A percentile compares a stretch with the other conserved stretches of the same genome.
Conservation (phyloP, 2,888 invertebrate species). For the Ormyrus labotus region DNA sequence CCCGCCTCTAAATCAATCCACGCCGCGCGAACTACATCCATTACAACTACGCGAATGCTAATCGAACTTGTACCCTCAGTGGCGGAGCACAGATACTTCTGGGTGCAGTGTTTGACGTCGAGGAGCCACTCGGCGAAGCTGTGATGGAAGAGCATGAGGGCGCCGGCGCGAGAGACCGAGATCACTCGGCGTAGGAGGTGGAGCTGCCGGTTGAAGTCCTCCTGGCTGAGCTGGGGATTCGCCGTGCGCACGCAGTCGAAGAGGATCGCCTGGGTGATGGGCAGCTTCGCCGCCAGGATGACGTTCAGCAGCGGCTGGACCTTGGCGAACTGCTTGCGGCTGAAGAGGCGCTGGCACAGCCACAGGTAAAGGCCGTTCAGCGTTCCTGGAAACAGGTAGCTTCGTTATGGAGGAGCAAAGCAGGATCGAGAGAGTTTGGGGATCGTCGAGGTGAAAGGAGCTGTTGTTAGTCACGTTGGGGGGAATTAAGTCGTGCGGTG, state of each 20-base stretch:
- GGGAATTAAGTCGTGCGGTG: too few relatives aligned
- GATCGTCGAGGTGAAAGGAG: too few relatives aligned
- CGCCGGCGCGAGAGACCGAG: slow-evolving; percentile 80
- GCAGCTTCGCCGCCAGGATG: slow-evolving; percentile 90
- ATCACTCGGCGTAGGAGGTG: slow-evolving; percentile 84
- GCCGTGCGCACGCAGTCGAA: slow-evolving; percentile 89
- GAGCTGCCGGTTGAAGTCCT: slow-evolving; percentile 88
- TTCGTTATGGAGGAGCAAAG: too few relatives aligned
- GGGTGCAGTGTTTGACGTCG: slow-evolving; percentile 98
- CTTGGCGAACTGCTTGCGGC: slow-evolving; percentile 91
- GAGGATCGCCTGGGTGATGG: slow-evolving; percentile 88
- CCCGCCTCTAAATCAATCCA: too few relatives aligned
- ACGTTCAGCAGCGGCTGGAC: slow-evolving; percentile 90
- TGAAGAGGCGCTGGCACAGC: slow-evolving; percentile 95
- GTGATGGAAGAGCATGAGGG: slow-evolving; percentile 90
- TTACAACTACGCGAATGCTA: too few relatives aligned
- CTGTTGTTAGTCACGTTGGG: too few relatives aligned
- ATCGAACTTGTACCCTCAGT: slow-evolving; percentile 78
- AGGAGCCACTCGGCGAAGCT: slow-evolving; percentile 96
- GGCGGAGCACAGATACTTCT: slow-evolving; percentile 92
- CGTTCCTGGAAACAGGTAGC: slow-evolving; percentile 79
- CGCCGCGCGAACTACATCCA: too few relatives aligned
- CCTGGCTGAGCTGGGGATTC: slow-evolving; percentile 85
- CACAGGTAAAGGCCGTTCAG: slow-evolving; percentile 96
- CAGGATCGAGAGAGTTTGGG: too few relatives aligned